phyloP scores from a whole-genome alignment of 2,797 vertebrate genomes.

The Rhincodon typus region DNA sequence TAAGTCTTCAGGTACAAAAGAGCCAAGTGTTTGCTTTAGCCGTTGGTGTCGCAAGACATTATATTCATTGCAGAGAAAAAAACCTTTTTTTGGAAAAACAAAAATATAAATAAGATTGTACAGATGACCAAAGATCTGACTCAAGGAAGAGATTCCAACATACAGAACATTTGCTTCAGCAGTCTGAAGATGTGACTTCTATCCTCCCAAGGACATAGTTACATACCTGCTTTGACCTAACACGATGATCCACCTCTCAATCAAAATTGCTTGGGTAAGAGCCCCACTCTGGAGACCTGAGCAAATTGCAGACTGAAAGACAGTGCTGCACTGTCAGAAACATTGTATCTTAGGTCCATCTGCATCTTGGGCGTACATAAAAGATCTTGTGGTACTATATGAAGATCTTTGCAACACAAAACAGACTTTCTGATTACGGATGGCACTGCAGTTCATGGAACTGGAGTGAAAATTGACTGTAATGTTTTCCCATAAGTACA shows the following conservation, averaged over 20 bases:
- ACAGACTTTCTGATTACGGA: no score
- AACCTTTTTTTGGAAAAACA: conserved; percentile 55
- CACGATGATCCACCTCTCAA: background rate
- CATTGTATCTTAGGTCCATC: background rate
- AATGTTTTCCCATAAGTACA: background rate
- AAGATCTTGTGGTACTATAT: background rate
- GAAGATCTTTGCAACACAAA: background rate
- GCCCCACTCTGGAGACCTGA: background rate
- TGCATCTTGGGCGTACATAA: background rate
- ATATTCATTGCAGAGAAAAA: conserved; percentile 81
- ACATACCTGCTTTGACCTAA: background rate
- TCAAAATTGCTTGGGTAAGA: background rate
- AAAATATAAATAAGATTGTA: conserved; percentile 4
- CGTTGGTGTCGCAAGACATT: conserved; percentile 68
- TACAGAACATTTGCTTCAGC: background rate
- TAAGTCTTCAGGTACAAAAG: conserved; percentile 72
- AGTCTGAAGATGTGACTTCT: background rate
- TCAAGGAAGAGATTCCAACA: background rate
- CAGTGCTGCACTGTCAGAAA: background rate
- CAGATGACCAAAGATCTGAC: background rate
- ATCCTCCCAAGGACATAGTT: background rate
- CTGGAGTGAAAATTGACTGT: background rate
- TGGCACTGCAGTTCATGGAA: no score
- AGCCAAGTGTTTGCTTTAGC: conserved; percentile 81
- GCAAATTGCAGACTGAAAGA: background rate